Evolutionary conservation across 2,797 vertebrate genomes (phyloP), one percentile per base, ranked within the genome.

Genomic region (Siniperca undulata): DNA sequence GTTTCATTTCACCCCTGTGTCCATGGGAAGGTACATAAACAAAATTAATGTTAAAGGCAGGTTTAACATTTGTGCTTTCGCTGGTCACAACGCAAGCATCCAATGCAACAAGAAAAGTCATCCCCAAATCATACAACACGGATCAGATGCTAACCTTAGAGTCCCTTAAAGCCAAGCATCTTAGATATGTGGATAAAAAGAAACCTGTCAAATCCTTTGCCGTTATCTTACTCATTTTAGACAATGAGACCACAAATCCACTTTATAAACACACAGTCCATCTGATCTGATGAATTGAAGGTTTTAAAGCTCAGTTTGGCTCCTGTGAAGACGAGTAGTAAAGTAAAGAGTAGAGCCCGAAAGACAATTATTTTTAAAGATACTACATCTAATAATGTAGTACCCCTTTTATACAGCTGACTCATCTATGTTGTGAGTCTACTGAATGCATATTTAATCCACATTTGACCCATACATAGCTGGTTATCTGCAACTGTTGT

Each of bases 361-460:
- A 94, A 90, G 61, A 87, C 88, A 92, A 92, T 82, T 91, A 83
- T 90, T 86, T 73, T 93, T 88, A 95, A 89, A 90, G 94, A 94
- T 80, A 92, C 91, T n/a, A 62, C n/a, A 34, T 36, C 1, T 50
- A 38, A 36, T 64, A 44, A 16, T 11, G 3, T 38, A 19, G 8
- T 16, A 6, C 20, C 2, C 13, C 3, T 65, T 65, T 44, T 22
- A 38, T 42, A 27, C 36, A 64, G 34, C 50, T 27, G 34, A 6
- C n/a, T n/a, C 13, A 24, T 50, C 3, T 52, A 19, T 27, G 27
- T 44, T 74, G 40, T 56, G 4, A 9, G 5, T 42, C 40, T 48
- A 2, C 19, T 64, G 19, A 24, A n/a, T 77, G 61, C n/a, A 52
- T 61, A 4, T 50, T 34, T 40, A 50, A n/a, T 46, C 22, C 10